phyloP scores from a whole-genome alignment of 2,888 invertebrate genomes.

The Oscheius sp. region DNA sequence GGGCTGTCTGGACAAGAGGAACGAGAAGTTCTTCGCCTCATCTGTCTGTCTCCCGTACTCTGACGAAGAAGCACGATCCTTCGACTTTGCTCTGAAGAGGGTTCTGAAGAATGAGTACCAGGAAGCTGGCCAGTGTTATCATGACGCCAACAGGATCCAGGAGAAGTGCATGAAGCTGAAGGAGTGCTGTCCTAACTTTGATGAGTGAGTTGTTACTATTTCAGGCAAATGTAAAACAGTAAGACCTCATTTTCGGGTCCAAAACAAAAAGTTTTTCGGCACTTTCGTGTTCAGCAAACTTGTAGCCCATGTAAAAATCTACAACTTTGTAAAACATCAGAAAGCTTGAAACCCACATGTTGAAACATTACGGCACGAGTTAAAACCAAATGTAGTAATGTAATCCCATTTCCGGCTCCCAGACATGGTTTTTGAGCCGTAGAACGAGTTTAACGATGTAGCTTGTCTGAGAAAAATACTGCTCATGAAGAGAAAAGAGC shows the following conservation, averaged over 20 bases:
- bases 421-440: too few relatives aligned
- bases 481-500: too few relatives aligned
- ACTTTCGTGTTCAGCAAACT: too few relatives aligned
- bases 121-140: slow-evolving; percentile 49
- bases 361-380: too few relatives aligned
- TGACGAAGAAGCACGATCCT: slow-evolving; percentile 42
- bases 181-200: slow-evolving; percentile 62
- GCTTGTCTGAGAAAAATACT: too few relatives aligned
- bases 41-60: slow-evolving; percentile 58
- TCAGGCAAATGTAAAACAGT: not conserved
- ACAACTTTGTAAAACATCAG: too few relatives aligned
- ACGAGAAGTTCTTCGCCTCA: slow-evolving; percentile 53
- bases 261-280: too few relatives aligned
- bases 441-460: too few relatives aligned
- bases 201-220: slow-evolving; percentile 42
- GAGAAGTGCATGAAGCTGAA: slow-evolving; percentile 56
- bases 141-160: slow-evolving; percentile 62
- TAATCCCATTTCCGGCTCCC: too few relatives aligned
- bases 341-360: too few relatives aligned
- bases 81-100: slow-evolving; percentile 49
- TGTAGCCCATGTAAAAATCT: too few relatives aligned
- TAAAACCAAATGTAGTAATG: too few relatives aligned
- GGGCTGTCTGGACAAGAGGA: slow-evolving; percentile 52
- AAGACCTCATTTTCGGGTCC: not conserved
- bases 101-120: slow-evolving; percentile 45